Base-by-base conservation (phyloP, 1,140 invertebrate genomes). In the Latrodectus geometricus region DNA sequence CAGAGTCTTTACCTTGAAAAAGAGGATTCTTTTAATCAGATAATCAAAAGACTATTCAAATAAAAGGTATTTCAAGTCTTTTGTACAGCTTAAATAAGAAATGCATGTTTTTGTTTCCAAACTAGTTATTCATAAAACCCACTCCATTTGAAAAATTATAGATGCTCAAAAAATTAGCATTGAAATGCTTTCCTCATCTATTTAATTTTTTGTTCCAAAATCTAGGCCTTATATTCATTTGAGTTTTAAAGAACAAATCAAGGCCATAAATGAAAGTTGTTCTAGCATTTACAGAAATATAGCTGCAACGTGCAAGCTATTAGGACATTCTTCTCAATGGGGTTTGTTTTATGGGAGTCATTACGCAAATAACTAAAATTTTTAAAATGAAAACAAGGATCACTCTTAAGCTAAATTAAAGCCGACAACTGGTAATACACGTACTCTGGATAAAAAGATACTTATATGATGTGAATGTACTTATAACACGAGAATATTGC, bases 291-390 rank as follows among this genome's bases (percentile, higher is more conserved):
- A 49, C 76, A 68, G n/a, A 56, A 56, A 20, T n/a, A n/a, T 35
- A 72, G 35, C 20, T n/a, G 68, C 20, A 35, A 72, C 79, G 23
- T 54, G 23, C 35, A 35, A 21, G 79, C 69, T 65, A 83, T 83
- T 83, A 83, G 54, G 68, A 23, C 79, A 81, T 81, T 74, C 70
- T 83, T 83, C 70, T 61, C 72, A 20, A 35, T 20, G 49, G 66
- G 66, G 21, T 83, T 83, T 83, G 72, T 83, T 83, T 83, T 83
- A 83, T 83, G 80, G 56, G 35, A 50, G 79, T 68, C 69, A 83
- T 83, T 83, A 83, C 61, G 80, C 52, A 83, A 83, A 83, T 56
- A 83, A 74, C 52, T 66, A 73, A 80, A 56, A 66, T 52, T 79
- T 79, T n/a, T 79, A 79, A 79, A 74, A 83, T 73, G 80, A 66